phyloP scores from a whole-genome alignment of 1,140 invertebrate species.

The Psilanteris sp. region DNA sequence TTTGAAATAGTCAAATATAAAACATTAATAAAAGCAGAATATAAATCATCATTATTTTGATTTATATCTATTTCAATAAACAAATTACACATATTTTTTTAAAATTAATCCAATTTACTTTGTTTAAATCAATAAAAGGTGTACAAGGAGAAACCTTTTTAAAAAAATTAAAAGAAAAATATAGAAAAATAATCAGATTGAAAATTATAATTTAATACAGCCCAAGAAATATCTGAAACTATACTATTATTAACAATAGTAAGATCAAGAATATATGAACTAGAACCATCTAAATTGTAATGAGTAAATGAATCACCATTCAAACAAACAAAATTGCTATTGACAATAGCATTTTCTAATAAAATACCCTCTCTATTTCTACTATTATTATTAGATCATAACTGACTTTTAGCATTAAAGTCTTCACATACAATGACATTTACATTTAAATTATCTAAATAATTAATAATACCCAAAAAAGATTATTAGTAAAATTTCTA shows the following conservation, averaged over 20 bases:
- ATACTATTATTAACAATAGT: not conserved
- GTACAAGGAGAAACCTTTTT: too few species aligned
- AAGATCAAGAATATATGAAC: not conserved
- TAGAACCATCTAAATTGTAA: not conserved
- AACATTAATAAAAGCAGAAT: too few species aligned
- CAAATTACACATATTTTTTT: too few species aligned
- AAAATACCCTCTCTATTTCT: too few species aligned
- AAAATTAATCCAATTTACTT: not conserved
- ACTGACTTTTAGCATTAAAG: too few species aligned
- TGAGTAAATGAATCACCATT: constrained; percentile 2
- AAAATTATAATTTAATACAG: constrained; percentile 1
- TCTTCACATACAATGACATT: not conserved
- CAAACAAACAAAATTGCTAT: constrained; percentile 6
- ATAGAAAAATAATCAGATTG: constrained; percentile 5
- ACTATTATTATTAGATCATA: not conserved
- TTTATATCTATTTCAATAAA: too few species aligned
- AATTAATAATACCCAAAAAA: not conserved
- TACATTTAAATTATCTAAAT: not conserved
- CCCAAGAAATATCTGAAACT: not conserved
- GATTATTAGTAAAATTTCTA: not conserved
- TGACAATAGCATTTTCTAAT: too few species aligned
- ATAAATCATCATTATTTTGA: too few species aligned
- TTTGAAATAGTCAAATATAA: too few species aligned
- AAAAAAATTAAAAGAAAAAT: too few species aligned
- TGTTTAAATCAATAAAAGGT: too few species aligned